Conservation (phyloP, 2,797 vertebrate genomes). For the Thaleichthys pacificus region DNA sequence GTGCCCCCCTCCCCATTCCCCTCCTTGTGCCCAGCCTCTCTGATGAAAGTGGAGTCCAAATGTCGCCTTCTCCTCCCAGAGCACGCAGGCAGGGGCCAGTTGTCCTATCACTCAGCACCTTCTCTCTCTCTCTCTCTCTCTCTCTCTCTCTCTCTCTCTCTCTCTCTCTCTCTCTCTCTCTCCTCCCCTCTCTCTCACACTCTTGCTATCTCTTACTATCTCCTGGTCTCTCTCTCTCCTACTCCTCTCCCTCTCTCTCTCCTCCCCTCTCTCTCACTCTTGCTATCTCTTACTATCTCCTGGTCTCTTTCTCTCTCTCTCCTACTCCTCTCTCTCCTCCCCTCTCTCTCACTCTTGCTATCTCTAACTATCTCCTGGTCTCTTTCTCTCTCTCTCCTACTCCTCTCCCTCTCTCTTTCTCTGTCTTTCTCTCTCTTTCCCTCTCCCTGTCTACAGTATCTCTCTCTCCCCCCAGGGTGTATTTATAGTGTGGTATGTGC, state of each 20-base stretch:
- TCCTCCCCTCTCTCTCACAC: background rate
- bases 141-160: background rate
- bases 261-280: background rate
- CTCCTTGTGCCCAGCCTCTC: no score
- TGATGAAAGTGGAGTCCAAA: no score
- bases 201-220: background rate
- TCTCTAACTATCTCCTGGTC: no score
- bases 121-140: background rate
- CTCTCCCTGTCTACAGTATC: background rate
- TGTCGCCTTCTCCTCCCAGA: no score
- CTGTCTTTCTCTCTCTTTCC: constrained; percentile 3
- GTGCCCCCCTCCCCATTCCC: no score
- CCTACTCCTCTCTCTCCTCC: constrained; percentile 10
- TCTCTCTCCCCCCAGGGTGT: constrained; percentile 44
- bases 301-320: background rate
- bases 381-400: constrained; percentile 2
- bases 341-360: background rate
- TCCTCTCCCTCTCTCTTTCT: background rate
- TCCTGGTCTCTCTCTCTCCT: background rate
- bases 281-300: no score
- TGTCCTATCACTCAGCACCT: no score
- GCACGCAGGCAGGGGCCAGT: no score
- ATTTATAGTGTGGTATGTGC: constrained; percentile 74
- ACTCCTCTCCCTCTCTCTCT: background rate
- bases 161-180: background rate